Evolutionary conservation across 2,888 invertebrate species (phyloP).

Genomic region (Epinotia nisella): DNA sequence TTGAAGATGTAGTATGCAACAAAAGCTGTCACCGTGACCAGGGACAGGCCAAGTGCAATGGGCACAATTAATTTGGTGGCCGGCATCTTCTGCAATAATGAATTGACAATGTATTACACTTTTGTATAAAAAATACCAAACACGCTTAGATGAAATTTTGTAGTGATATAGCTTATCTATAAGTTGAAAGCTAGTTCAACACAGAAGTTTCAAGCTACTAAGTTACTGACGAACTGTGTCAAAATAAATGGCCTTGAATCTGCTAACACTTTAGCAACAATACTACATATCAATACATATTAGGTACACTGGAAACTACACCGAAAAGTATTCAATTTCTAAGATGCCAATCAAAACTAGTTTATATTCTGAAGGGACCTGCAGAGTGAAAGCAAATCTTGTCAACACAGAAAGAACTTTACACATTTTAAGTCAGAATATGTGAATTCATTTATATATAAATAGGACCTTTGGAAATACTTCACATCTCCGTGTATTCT

Average conservation of each 20-base stretch:
- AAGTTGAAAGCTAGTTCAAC: background rate
- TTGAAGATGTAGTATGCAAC: slow-evolving; percentile 88
- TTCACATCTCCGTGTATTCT: slow-evolving; percentile 56
- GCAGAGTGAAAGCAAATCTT: slow-evolving; percentile 11
- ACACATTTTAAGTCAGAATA: background rate
- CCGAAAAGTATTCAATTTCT: slow-evolving; percentile 11
- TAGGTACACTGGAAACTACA: slow-evolving; percentile 20
- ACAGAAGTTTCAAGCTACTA: background rate
- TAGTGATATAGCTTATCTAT: background rate
- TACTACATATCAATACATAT: slow-evolving; percentile 17
- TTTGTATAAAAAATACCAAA: background rate
- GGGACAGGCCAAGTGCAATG: slow-evolving; percentile 86
- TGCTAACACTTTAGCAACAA: slow-evolving; percentile 5
- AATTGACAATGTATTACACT: no score
- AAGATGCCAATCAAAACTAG: background rate
- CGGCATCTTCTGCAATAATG: slow-evolving; percentile 68
- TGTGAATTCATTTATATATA: background rate
- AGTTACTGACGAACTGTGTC: background rate
- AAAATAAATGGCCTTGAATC: slow-evolving; percentile 30
- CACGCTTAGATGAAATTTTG: background rate
- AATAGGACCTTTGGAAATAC: slow-evolving; percentile 45
- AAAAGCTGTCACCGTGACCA: slow-evolving; percentile 88
- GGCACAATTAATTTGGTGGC: slow-evolving; percentile 78
- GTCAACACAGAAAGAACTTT: background rate
- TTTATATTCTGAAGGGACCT: background rate